These are phyloP conservation scores for Therioaphis trifolii DNA, from an alignment of 2,888 invertebrate species.

Conservation along the genomic window DNA sequence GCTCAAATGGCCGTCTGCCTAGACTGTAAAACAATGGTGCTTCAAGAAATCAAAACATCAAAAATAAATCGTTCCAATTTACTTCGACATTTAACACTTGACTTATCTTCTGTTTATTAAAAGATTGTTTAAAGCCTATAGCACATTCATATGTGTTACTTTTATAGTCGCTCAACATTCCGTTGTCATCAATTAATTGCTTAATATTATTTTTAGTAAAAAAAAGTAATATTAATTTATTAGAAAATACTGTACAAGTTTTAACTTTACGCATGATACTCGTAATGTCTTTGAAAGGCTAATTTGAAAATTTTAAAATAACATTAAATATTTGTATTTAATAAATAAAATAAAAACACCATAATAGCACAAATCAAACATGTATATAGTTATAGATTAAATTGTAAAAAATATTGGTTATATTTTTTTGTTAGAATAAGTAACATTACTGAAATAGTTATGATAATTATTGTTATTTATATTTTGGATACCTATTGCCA, in stretches of 20 bases:
- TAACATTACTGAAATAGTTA: not conserved
- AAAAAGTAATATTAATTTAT: not conserved
- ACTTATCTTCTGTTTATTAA: constrained; percentile 83
- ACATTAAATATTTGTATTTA: constrained; percentile 15
- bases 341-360: constrained; percentile 10
- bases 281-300: not conserved
- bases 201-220: constrained; percentile 10
- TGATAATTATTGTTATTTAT: constrained; percentile 31
- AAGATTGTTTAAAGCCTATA: constrained; percentile 10
- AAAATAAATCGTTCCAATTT: constrained; percentile 85
- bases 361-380: constrained; percentile 29
- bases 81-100: constrained; percentile 82
- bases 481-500: not conserved
- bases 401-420: constrained; percentile 13
- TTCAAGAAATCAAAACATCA: constrained; percentile 92
- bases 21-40: constrained; percentile 93
- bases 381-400: constrained; percentile 11
- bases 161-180: constrained; percentile 23
- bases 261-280: not conserved
- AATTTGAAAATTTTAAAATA: not conserved
- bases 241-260: not conserved
- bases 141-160: constrained; percentile 8
- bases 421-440: constrained; percentile 26
- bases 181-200: not conserved
- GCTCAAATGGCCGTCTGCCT: constrained; percentile 88